Conservation (phyloP, 2,888 invertebrate genomes). For the Phortica okadai region DNA sequence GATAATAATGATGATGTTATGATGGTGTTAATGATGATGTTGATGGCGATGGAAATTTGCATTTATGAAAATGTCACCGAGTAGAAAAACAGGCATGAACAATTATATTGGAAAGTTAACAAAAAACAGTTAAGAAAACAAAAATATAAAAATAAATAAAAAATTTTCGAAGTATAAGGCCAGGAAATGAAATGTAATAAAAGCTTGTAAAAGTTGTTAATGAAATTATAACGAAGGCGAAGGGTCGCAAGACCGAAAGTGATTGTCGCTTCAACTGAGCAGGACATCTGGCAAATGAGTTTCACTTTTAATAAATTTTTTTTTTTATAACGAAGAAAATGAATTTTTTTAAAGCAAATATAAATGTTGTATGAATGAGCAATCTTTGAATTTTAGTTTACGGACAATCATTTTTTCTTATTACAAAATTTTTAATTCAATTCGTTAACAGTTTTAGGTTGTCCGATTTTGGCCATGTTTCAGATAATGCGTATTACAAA, state of each 20-base stretch:
- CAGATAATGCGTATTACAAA: too few species aligned
- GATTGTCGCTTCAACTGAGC: background rate
- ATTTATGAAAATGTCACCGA: conserved; percentile 30
- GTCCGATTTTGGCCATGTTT: too few species aligned
- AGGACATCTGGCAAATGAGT: conserved; percentile 64
- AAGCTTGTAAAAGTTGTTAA: conserved; percentile 44
- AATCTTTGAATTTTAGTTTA: too few species aligned
- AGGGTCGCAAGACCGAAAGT: background rate
- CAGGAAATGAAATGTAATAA: conserved; percentile 21
- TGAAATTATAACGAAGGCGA: conserved; percentile 61
- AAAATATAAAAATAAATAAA: conserved; percentile 38
- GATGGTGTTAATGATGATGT: background rate
- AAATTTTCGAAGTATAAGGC: background rate
- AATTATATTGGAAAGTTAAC: conserved; percentile 30
- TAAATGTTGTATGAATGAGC: too few species aligned
- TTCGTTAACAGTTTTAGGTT: too few species aligned
- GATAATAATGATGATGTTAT: background rate
- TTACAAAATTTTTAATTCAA: too few species aligned
- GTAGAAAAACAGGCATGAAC: background rate
- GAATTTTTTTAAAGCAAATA: background rate
- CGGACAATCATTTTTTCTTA: background rate
- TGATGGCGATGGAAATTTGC: conserved; percentile 24
- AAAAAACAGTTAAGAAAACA: conserved; percentile 24
- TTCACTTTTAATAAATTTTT: conserved; percentile 41
- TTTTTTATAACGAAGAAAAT: background rate